These are phyloP conservation scores for Sterrhoptilus dennistouni DNA, from an alignment of 2,113 vertebrate species.

Conservation along the genomic window DNA sequence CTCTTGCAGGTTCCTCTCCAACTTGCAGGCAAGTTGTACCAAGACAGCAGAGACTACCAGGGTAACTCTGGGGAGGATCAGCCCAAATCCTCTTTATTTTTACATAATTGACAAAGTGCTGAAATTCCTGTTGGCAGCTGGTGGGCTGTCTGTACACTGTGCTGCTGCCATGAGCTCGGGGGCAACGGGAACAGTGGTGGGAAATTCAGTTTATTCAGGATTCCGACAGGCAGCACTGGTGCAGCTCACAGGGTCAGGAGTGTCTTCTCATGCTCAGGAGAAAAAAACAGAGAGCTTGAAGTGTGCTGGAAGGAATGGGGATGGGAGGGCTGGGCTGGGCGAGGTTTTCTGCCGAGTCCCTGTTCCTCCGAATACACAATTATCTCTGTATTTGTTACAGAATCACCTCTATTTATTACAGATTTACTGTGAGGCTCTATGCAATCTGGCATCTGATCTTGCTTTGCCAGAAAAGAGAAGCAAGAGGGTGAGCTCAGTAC, in stretches of 20 bases:
- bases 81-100: constrained; percentile 27
- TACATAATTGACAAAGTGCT: constrained; percentile 60
- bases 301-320: constrained; percentile 51
- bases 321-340: not conserved
- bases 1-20: not conserved
- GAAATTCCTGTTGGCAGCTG: constrained; percentile 61
- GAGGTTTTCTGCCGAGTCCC: not conserved
- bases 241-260: constrained; percentile 32
- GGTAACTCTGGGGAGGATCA: not conserved
- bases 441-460: not conserved
- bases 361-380: not conserved
- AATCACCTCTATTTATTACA: not conserved
- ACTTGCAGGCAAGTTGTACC: not conserved
- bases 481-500: not conserved
- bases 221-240: constrained; percentile 20
- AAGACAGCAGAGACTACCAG: not conserved
- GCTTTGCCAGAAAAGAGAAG: not conserved
- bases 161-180: constrained; percentile 16
- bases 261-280: constrained; percentile 18
- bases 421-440: not conserved
- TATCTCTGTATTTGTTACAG: not conserved
- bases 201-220: constrained; percentile 29
- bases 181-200: constrained; percentile 13
- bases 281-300: constrained; percentile 38
- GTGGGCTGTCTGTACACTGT: constrained; percentile 44